These are phyloP conservation scores for Cygnus buccinator DNA, from an alignment of 2,113 vertebrate species.

Conservation along the genomic window DNA sequence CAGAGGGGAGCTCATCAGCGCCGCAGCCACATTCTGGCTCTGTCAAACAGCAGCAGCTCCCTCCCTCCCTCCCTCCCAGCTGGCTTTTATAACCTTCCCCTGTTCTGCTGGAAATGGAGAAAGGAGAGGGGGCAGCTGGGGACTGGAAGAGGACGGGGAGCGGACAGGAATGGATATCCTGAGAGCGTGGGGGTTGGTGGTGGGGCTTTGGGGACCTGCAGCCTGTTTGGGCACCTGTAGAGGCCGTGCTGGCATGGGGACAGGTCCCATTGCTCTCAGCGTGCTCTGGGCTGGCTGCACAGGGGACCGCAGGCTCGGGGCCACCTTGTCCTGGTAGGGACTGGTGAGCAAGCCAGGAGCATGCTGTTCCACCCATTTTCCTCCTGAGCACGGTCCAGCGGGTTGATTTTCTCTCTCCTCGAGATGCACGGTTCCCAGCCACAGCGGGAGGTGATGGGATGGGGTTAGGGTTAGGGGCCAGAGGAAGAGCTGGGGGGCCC, in stretches of 20 bases:
- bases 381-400: accelerated
- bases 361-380: accelerated
- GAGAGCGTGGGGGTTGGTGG: neutral
- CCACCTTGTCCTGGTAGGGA: accelerated
- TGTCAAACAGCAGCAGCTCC: neutral
- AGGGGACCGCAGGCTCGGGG: accelerated
- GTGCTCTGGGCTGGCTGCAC: neutral
- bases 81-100: neutral
- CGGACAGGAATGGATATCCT: neutral
- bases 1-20: neutral
- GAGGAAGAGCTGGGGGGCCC: neutral
- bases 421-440: accelerated
- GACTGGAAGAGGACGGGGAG: neutral
- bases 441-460: accelerated
- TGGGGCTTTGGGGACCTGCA: accelerated
- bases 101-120: neutral
- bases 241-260: accelerated
- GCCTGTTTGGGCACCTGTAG: accelerated
- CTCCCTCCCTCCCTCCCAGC: constrained; percentile 22
- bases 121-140: neutral
- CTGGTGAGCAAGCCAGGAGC: accelerated
- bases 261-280: accelerated
- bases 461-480: neutral
- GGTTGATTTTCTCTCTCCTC: neutral
- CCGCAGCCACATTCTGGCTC: neutral